Base-by-base conservation (phyloP, 2,797 vertebrate genomes). In the Parambassis ranga region DNA sequence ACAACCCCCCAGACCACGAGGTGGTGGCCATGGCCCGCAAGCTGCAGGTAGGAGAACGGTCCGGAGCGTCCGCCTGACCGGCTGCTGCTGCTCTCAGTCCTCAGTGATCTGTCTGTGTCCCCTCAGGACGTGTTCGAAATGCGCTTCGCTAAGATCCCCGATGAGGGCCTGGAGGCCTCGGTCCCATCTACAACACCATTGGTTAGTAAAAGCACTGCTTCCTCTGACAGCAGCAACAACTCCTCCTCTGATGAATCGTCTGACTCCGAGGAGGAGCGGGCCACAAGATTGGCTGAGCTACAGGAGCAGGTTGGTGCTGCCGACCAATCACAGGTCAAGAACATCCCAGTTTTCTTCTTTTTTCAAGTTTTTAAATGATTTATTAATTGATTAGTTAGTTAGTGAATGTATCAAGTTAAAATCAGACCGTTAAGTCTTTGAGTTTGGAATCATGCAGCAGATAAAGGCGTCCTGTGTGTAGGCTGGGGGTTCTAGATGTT, bases 81-180 rank as follows among this genome's bases (percentile, higher is more conserved):
- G 9, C 46, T 10, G 11, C 46, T 10, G 7, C 15, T 46, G 31
- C 14, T 32, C 50, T 35, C 20, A 15, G 46, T 11, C 16, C 31
- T 10, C 2, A 14, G 16, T 38, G 9, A 38, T 20, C 15, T 13
- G 14, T 28, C 16, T 49, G 6, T 35, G 18, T 20, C 7, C 59
- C 7, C 13, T 15, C 72, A 98, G 97, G 97, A 98, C 0, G 96
- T 98, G 60, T 98, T 98, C 19, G 97, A 98, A 90, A 98, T 98
- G 97, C 94, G 95, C 32, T 98, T 98, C 0, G 97, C 97, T 33
- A 98, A 98, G 88, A 98, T 98, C 93, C 97, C 97, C 0, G 97
- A 98, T 0, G 96, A 98, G 81, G 95, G 95, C 0, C 84, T 90
- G 2, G 97, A 98, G 73, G 89, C 84, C 0, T 94, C 95, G 0